Base-by-base conservation (phyloP, 2,113 vertebrate species). In the Irena cyanogastra region DNA sequence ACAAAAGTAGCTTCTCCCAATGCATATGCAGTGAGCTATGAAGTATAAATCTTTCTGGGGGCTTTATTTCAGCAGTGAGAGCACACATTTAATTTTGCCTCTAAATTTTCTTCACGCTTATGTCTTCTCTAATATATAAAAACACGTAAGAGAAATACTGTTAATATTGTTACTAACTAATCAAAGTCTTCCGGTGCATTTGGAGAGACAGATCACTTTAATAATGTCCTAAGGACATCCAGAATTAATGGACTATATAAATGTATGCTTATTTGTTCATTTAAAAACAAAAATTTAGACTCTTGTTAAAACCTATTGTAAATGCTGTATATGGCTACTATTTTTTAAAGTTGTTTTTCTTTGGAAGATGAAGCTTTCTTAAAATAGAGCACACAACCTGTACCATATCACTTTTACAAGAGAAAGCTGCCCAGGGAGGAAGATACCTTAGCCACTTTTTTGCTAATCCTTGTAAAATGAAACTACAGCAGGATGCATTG, bases 1-100 rank as follows among this genome's bases (percentile, higher is more conserved):
- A 94, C 72, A 74, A 76, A 86, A 96, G 97, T 53, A 94, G 97
- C 96, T 97, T 97, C 96, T 97, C 96, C 94, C 76, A 70, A 33
- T 31, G 72, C 83, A 54, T 54, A 83, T 13, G 26, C 90, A 91
- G 88, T 7, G 33, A 63, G 79, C 82, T 78, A 75, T 47, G 64
- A 91, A 93, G 72, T 71, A 31, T 28, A 83, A 95, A 94, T 90
- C 88, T 71, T 96, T 93, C 85, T 90, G 28, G 74, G 66, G 21
- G 66, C 35, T 11, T 64, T 61, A 85, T 57, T 91, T 96, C 79
- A 77, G 72, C 52, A 52, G 20, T 31, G 49, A 93, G 82, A 77
- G 42, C 71, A 75, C 13, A 53, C 30, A 65, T 82, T 54, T 83
- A 30, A 87, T 15, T 71, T 89, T 81, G 45, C n/a, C 16, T 78